Percentiles rank a stretch among this genome's conserved stretches.
These are phyloP conservation scores for Bombus difficillimus DNA, from an alignment of 1,140 invertebrate genomes.

Conservation along the genomic window DNA sequence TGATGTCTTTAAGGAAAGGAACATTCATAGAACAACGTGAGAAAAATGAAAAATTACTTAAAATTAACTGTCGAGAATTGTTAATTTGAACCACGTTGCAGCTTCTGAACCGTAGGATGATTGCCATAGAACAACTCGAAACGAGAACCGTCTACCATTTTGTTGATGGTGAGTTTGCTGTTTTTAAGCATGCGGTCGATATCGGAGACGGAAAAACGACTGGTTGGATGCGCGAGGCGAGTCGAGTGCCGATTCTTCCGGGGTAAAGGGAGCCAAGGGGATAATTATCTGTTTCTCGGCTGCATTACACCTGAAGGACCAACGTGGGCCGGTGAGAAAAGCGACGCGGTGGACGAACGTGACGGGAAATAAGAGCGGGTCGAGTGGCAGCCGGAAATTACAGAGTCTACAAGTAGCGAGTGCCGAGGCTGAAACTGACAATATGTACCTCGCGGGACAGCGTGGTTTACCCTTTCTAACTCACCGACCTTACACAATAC, in stretches of 20 bases:
- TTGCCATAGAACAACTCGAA: no score
- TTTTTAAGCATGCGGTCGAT: not conserved
- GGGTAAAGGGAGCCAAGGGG: conserved; percentile 63
- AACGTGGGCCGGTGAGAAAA: conserved; percentile 58
- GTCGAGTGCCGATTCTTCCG: conserved; percentile 19
- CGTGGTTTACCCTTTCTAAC: not conserved
- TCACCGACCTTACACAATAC: no score
- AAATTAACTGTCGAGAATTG: no score
- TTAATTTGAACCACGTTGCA: no score
- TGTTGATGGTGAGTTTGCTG: no score
- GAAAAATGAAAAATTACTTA: no score
- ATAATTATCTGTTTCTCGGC: conserved; percentile 79
- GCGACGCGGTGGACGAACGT: conserved; percentile 72
- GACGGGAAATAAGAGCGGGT: conserved; percentile 80
- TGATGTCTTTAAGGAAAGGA: no score
- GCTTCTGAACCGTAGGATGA: no score
- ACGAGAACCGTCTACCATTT: no score
- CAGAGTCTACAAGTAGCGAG: conserved; percentile 69
- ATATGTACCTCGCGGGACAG: conserved; percentile 53
- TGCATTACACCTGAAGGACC: conserved; percentile 77
- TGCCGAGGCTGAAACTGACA: conserved; percentile 60
- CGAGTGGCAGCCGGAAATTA: conserved; percentile 80
- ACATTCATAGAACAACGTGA: no score
- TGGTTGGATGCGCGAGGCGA: not conserved
- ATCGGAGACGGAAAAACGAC: not conserved